Conservation (phyloP, 2,113 vertebrate genomes). For the Stigmatopora nigra region DNA sequence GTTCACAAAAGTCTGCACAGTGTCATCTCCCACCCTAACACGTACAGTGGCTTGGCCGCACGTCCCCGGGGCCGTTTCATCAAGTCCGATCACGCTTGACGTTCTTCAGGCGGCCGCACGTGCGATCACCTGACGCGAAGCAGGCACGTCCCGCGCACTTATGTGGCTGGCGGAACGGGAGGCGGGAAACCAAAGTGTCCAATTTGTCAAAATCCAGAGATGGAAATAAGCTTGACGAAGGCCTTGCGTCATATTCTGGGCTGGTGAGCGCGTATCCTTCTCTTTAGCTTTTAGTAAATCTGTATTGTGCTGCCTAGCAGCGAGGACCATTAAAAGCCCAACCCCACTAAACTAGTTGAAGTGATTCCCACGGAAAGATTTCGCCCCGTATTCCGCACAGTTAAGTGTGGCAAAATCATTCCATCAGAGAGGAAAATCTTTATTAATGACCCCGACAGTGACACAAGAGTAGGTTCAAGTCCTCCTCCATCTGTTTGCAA, state of each 20-base stretch:
- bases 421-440: constrained; percentile 53
- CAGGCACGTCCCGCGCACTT: constrained; percentile 43
- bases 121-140: constrained; percentile 61
- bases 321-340: neutral
- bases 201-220: constrained; percentile 12
- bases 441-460: constrained; percentile 67
- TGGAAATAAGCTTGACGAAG: constrained; percentile 8
- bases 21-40: constrained; percentile 47
- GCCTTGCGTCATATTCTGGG: constrained; percentile 5
- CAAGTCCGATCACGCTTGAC: constrained; percentile 63
- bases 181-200: constrained; percentile 19
- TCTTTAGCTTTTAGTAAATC: neutral
- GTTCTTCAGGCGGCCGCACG: constrained; percentile 44
- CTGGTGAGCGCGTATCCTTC: neutral
- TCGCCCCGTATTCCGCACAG: constrained; percentile 6
- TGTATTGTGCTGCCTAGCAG: constrained; percentile 1
- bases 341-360: neutral
- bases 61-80: constrained; percentile 56
- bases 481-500: constrained; percentile 77
- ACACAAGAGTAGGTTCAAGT: constrained; percentile 69
- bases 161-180: constrained; percentile 23
- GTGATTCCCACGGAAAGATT: constrained; percentile 20
- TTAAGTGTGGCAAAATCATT: constrained; percentile 42
- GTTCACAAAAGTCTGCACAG: constrained; percentile 57
- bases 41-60: constrained; percentile 59